phyloP scores from a whole-genome alignment of 2,113 vertebrate species.

The Myotis davidii region DNA sequence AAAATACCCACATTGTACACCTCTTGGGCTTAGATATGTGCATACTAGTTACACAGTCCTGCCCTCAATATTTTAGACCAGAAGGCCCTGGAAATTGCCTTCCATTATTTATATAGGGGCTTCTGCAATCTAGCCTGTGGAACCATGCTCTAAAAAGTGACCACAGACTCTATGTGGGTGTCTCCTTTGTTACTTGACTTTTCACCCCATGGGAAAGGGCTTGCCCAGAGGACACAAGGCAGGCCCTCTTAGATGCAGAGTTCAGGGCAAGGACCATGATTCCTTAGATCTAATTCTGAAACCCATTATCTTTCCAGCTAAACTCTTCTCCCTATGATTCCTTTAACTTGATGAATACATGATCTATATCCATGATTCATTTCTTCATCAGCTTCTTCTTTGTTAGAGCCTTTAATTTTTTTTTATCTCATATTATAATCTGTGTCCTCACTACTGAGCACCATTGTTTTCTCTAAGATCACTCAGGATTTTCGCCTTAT shows the following conservation, averaged over 20 bases:
- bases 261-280: background rate
- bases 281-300: background rate
- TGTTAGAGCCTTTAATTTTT: slow-evolving; percentile 3
- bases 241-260: background rate
- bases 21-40: background rate
- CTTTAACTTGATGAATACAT: background rate
- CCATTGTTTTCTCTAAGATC: background rate
- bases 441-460: background rate
- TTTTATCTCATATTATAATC: background rate
- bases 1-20: background rate
- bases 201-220: background rate
- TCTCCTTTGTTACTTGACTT: background rate
- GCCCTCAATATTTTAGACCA: background rate
- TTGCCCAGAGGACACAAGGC: background rate
- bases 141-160: background rate
- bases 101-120: background rate
- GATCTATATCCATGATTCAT: background rate
- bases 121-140: background rate
- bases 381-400: background rate
- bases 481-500: background rate
- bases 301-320: background rate
- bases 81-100: background rate
- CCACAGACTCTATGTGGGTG: background rate
- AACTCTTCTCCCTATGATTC: background rate
- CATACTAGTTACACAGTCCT: background rate